Conservation (phyloP, 2,797 vertebrate species). For the Syngnathus acus region DNA sequence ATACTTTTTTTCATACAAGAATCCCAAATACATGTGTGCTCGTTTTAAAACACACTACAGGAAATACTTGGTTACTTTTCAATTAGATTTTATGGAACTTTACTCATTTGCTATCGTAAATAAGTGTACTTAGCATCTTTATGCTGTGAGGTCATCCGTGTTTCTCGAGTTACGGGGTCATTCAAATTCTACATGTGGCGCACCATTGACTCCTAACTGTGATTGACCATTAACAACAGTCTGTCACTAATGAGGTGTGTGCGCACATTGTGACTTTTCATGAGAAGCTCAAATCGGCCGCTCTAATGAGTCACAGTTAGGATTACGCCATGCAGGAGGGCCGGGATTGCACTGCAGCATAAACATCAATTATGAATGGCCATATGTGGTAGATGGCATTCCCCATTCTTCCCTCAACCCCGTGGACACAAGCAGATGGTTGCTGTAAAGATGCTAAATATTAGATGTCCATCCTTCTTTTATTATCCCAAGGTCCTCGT, state of each 20-base stretch:
- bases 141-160: constrained; percentile 9
- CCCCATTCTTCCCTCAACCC: constrained; percentile 41
- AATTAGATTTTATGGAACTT: constrained; percentile 26
- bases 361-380: constrained; percentile 67
- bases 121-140: constrained; percentile 5
- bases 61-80: constrained; percentile 18
- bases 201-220: constrained; percentile 17
- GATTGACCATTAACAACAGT: constrained; percentile 13
- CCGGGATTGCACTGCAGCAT: constrained; percentile 49
- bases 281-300: constrained; percentile 44
- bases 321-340: constrained; percentile 48
- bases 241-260: constrained; percentile 9
- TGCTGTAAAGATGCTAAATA: constrained; percentile 59
- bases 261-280: constrained; percentile 24
- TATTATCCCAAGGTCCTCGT: constrained; percentile 10
- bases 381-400: constrained; percentile 60
- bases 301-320: constrained; percentile 54
- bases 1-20: constrained; percentile 56
- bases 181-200: constrained; percentile 7
- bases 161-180: constrained; percentile 5
- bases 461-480: constrained; percentile 41
- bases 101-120: constrained; percentile 17
- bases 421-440: constrained; percentile 62
- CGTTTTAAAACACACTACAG: constrained; percentile 33
- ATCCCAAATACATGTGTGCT: constrained; percentile 23